Conservation (phyloP, 2,797 vertebrate genomes). For the Danio kyathit region DNA sequence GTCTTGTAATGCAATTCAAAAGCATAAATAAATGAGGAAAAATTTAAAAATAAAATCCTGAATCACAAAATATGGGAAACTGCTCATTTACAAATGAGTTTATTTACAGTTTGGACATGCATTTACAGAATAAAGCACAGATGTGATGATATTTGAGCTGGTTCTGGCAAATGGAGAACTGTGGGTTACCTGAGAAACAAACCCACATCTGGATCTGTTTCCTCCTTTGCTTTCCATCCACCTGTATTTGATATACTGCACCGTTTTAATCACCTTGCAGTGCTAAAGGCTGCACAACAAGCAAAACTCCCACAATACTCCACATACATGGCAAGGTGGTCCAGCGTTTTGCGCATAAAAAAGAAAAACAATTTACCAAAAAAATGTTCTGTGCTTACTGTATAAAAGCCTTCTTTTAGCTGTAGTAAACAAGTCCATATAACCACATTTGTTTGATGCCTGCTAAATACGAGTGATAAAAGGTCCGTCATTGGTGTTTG, state of each 20-base stretch:
- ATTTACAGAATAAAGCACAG: not conserved
- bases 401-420: slow-evolving; percentile 19
- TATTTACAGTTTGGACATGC: too few relatives aligned
- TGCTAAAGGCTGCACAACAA: slow-evolving; percentile 51
- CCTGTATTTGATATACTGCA: slow-evolving; percentile 63
- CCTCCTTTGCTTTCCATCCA: slow-evolving; percentile 67
- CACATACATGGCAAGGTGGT: slow-evolving; percentile 37
- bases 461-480: slow-evolving; percentile 28
- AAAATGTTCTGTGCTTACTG: not conserved
- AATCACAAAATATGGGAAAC: too few relatives aligned
- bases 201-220: slow-evolving; percentile 79
- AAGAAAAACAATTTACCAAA: not conserved
- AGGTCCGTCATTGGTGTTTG: slow-evolving; percentile 42
- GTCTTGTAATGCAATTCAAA: too few relatives aligned
- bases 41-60: too few relatives aligned
- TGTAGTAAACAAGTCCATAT: slow-evolving; percentile 38
- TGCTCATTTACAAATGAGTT: too few relatives aligned
- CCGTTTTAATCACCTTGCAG: slow-evolving; percentile 57
- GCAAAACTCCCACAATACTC: slow-evolving; percentile 31
- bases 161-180: slow-evolving; percentile 57
- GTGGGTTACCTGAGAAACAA: slow-evolving; percentile 78
- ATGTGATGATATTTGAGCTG: slow-evolving; percentile 32
- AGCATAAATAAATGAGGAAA: too few relatives aligned
- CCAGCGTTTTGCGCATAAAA: slow-evolving; percentile 9
- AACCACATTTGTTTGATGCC: slow-evolving; percentile 43